Evolutionary conservation across 2,888 invertebrate species (phyloP).

Genomic region (Ligdia adustata): DNA sequence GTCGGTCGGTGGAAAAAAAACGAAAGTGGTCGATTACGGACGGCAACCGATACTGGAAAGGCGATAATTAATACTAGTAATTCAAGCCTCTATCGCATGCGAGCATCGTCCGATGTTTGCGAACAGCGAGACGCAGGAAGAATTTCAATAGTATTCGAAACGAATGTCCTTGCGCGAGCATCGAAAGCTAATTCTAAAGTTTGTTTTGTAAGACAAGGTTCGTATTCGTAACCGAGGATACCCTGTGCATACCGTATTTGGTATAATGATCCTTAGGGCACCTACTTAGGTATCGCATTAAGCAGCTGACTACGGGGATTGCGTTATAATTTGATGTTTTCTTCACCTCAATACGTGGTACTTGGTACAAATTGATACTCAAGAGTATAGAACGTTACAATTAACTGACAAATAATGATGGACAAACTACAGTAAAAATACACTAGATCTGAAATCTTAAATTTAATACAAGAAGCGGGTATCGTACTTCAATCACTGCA

Average conservation of each 20-base stretch:
- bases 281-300: slow-evolving; percentile 11
- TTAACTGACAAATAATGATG: slow-evolving; percentile 10
- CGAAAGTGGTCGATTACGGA: slow-evolving; percentile 48
- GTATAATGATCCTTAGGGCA: slow-evolving; percentile 15
- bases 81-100: slow-evolving; percentile 42
- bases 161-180: slow-evolving; percentile 63
- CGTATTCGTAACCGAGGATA: slow-evolving; percentile 64
- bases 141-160: slow-evolving; percentile 40
- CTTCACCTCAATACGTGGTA: slow-evolving; percentile 35
- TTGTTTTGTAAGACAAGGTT: slow-evolving; percentile 66
- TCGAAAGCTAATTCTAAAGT: slow-evolving; percentile 51
- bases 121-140: slow-evolving; percentile 44
- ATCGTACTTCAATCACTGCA: too few species aligned
- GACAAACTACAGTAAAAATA: too few species aligned
- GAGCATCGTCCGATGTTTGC: slow-evolving; percentile 42
- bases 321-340: slow-evolving; percentile 31
- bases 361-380: too few species aligned
- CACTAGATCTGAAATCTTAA: too few species aligned
- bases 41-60: slow-evolving; percentile 51
- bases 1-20: slow-evolving; percentile 43
- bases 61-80: slow-evolving; percentile 61
- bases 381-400: too few species aligned
- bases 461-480: too few species aligned
- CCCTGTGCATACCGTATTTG: slow-evolving; percentile 56
- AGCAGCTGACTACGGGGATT: slow-evolving; percentile 17